Conservation (phyloP, 2,113 vertebrate species). For the Callaeas wilsoni region DNA sequence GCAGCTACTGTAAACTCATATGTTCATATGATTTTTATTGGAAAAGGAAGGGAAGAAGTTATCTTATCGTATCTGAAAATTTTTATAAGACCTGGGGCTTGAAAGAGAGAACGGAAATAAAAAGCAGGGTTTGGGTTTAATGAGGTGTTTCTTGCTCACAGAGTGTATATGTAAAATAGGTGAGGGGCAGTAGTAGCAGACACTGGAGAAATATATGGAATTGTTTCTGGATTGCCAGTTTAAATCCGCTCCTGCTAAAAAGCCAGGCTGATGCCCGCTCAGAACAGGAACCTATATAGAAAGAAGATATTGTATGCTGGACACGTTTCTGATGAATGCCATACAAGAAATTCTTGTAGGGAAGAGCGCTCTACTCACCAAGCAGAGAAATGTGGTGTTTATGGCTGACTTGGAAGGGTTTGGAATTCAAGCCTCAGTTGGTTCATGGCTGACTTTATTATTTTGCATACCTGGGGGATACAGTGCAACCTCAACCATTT, state of each 20-base stretch:
- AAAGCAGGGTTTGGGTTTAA: neutral
- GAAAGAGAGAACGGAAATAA: neutral
- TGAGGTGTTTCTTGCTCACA: neutral
- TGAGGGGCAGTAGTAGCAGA: neutral
- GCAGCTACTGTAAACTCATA: neutral
- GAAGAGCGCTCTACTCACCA: neutral
- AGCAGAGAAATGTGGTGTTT: neutral
- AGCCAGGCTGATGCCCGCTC: neutral
- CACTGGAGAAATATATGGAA: neutral
- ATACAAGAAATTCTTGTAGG: neutral
- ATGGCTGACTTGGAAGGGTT: neutral
- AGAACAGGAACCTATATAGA: neutral
- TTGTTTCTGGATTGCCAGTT: neutral
- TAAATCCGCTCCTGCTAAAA: neutral
- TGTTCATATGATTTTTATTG: neutral
- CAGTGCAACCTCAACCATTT: neutral
- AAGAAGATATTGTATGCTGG: neutral
- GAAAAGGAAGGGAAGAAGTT: neutral
- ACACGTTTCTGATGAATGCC: neutral
- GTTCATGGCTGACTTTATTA: neutral
- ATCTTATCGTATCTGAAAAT: neutral
- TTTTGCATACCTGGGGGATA: neutral
- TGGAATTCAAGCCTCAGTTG: neutral
- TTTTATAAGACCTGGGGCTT: neutral
- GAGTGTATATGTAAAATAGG: neutral